These are phyloP conservation scores for Muscicapa comitata DNA, from an alignment of 2,797 vertebrate species.

Conservation along the genomic window DNA sequence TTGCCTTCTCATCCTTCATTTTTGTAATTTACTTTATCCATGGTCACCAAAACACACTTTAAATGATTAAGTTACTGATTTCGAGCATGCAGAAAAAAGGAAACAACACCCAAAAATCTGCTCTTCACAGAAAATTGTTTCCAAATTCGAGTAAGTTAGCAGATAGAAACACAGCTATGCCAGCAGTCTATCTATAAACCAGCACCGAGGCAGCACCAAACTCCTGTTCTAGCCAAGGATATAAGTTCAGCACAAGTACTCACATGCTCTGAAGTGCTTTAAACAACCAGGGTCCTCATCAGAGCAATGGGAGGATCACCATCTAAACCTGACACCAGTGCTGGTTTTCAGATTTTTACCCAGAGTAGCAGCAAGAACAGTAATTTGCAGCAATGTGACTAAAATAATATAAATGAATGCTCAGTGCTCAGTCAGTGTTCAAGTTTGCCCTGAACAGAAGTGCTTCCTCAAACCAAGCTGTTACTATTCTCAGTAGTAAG, in stretches of 20 bases:
- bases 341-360: background rate
- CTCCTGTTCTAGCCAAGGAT: background rate
- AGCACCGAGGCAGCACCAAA: background rate
- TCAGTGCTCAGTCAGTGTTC: background rate
- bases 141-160: background rate
- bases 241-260: background rate
- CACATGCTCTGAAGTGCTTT: background rate
- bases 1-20: background rate
- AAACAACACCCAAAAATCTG: background rate
- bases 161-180: background rate
- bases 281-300: background rate
- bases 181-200: background rate
- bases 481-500: background rate
- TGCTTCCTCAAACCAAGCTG: background rate
- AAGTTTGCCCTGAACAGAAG: background rate
- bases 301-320: background rate
- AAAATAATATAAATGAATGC: background rate
- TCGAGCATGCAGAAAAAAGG: background rate
- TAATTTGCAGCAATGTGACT: background rate
- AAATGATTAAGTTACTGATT: background rate
- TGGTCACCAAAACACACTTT: background rate
- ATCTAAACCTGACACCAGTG: background rate
- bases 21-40: background rate
- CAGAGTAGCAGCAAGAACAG: background rate
- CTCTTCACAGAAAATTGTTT: background rate